These are phyloP conservation scores for Parnassius glacialis DNA, from an alignment of 2,888 invertebrate species.

Conservation along the genomic window DNA sequence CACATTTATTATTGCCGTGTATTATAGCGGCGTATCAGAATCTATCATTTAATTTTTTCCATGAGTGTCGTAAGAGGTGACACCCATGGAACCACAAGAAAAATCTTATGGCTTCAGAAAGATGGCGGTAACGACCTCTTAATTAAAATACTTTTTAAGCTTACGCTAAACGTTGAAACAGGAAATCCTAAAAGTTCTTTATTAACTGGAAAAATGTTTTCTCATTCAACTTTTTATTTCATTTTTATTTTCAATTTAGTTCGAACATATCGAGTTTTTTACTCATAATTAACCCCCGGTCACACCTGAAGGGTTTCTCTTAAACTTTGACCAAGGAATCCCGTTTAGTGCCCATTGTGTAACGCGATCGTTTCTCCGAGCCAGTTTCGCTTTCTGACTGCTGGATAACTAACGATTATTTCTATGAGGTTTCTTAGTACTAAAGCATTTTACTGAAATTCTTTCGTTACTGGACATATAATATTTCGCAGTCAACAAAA, in stretches of 20 bases:
- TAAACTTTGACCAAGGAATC: slow-evolving; percentile 74
- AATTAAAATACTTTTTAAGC: slow-evolving; percentile 18
- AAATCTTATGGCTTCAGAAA: not conserved
- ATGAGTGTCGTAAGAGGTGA: no score
- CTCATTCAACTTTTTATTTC: slow-evolving; percentile 17
- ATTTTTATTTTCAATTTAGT: slow-evolving; percentile 29
- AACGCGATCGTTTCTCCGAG: slow-evolving; percentile 57
- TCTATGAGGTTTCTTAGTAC: slow-evolving; percentile 51
- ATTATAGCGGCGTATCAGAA: no score
- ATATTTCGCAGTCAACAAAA: no score
- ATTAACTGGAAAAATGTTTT: slow-evolving; percentile 2
- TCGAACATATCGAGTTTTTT: slow-evolving; percentile 43
- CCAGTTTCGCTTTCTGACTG: slow-evolving; percentile 35
- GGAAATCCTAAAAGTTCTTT: slow-evolving; percentile 17
- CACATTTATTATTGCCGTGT: no score
- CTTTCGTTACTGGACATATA: no score
- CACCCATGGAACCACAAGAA: no score
- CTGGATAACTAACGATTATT: slow-evolving; percentile 44
- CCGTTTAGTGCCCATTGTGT: slow-evolving; percentile 59
- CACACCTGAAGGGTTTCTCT: slow-evolving; percentile 66
- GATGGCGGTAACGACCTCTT: slow-evolving; percentile 8
- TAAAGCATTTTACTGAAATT: no score
- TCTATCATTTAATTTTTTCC: no score
- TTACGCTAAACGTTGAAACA: not conserved
- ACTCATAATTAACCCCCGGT: slow-evolving; percentile 60